Evolutionary conservation across 1,140 invertebrate genomes (phyloP), one percentile per base, ranked within the genome.

Genomic region (Oryzaephilus surinamensis): DNA sequence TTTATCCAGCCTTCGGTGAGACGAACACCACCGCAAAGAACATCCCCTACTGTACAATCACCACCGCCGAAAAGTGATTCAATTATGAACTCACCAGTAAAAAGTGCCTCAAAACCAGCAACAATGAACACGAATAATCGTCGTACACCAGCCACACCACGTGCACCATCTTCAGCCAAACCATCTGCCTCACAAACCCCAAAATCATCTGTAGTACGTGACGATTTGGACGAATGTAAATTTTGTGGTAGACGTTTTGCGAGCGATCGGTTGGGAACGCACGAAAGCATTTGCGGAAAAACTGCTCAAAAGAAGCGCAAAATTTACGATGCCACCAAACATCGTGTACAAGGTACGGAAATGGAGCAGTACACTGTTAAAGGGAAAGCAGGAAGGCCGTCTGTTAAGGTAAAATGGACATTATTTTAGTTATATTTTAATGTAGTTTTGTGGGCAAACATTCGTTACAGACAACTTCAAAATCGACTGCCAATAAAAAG

Each of bases 261-360:
- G 4, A 57, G 69, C 4, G 90, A 95, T 54, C 72, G 92, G 1
- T 62, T 95, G 6, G 61, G 62, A 19, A 81, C 80, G 46, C 92
- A 97, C 57, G 73, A 87, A 61, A 64, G 74, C n/a, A 84, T 91
- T 45, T 93, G 90, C 58, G 54, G 66, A 18, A 86, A 85, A 53
- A 74, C 79, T 4, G 64, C 69, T 4, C 70, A 72, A 13, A 86
- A 84, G 54, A 88, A 88, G 51, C 70, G 91, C 40, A 93, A 90
- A 66, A 73, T 76, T 6, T 94, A 91, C 58, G 90, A 97, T 63
- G 76, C 82, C 7, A 71, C 79, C 3, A 88, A 88, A 59, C 84
- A 84, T 56, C 69, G 92, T 27, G 71, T 89, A 5, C 66, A 77
- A 62, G 91, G 91, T 14, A 95, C 91, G 0, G 92, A 95, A 51